Evolutionary conservation across 2,797 vertebrate genomes (phyloP).

Genomic region (Loris lydekkerianus): DNA sequence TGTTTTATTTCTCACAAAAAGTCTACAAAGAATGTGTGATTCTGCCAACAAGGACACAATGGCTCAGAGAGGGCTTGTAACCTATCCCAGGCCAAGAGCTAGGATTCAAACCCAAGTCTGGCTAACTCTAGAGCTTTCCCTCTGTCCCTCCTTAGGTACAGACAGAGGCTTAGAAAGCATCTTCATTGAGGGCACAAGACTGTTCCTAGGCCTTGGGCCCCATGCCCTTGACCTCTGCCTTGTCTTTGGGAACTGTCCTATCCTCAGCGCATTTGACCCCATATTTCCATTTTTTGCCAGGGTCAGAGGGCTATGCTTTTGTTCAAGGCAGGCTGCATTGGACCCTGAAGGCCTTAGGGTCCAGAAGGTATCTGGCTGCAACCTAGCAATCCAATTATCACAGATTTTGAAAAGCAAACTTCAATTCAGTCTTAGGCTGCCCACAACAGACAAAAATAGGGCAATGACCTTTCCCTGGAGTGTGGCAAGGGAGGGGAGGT

Average conservation of each 20-base stretch:
- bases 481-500: not conserved
- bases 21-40: not conserved
- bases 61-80: not conserved
- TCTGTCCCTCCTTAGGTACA: not conserved
- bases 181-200: not conserved
- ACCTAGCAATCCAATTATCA: not conserved
- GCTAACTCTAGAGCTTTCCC: not conserved
- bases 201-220: not conserved
- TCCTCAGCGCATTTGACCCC: not conserved
- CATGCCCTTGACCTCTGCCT: not conserved
- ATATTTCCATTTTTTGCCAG: not conserved
- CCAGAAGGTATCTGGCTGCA: not conserved
- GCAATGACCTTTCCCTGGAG: not conserved
- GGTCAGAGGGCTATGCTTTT: not conserved
- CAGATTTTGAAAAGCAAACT: not conserved
- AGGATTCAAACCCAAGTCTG: not conserved
- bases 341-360: not conserved
- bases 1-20: not conserved
- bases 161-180: not conserved
- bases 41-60: not conserved
- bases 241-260: not conserved
- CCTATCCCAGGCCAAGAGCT: not conserved
- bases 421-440: not conserved
- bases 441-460: not conserved
- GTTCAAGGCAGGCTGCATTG: not conserved